Evolutionary conservation across 2,113 vertebrate species (phyloP), one percentile per base, ranked within the genome.

Genomic region (Trogon surrucura): DNA sequence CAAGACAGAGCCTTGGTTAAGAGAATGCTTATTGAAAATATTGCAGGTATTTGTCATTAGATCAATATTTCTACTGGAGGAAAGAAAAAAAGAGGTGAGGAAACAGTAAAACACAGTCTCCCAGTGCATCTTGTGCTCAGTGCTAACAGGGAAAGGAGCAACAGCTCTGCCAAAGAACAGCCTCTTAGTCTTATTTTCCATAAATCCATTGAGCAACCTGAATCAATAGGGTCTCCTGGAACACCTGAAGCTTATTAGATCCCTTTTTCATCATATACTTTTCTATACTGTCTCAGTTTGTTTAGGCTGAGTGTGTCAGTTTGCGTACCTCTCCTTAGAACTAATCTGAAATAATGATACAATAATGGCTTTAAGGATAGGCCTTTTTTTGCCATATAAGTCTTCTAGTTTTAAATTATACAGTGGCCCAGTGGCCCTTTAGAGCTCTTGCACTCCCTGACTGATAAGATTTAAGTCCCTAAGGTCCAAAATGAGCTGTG

Each of bases 321-420:
- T 96, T 96, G 85, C 85, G 79, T 92, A 86, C 81, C 53, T 65
- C 22, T 54, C 45, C 82, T 88, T 84, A 64, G 41, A 94, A 86
- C 27, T 75, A 74, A 69, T 78, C 72, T 81, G 77, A 88, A 94
- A 81, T 78, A 96, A 95, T 61, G 90, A 91, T 65, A 48, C 30
- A 86, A 53, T 92, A 84, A 78, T 57, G n/a, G n/a, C 71, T 90
- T 95, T 86, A 92, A 77, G 60, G 44, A 62, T 62, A 88, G 71
- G 30, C 26, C 12, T 60, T 86, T 95, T 82, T 89, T 93, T 74
- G 21, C 30, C 38, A 30, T 48, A 84, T 92, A 93, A 91, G 88
- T 96, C 85, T 93, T 85, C n/a, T 22, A 83, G 61, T 80, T 94
- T 94, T 96, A 93, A 94, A 94, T 96, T 95, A 96, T 96, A 84